Conservation (phyloP, 2,888 invertebrate genomes). For the Phyllotreta striolata region DNA sequence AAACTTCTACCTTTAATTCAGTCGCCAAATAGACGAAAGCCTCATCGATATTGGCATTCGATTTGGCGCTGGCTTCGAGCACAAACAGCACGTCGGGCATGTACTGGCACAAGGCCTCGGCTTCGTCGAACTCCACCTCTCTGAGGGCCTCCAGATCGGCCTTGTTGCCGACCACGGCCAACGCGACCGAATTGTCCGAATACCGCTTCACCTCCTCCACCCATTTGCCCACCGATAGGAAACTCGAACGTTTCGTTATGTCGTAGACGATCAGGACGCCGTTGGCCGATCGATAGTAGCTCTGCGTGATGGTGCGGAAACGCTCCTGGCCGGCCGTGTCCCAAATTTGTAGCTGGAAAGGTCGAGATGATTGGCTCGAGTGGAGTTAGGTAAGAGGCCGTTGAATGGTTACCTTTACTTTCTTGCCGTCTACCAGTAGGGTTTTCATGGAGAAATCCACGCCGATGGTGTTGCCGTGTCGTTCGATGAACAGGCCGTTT, state of each 20-base stretch:
- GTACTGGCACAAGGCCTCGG: slow-evolving; percentile 85
- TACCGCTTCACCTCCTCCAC: slow-evolving; percentile 95
- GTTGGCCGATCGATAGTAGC: slow-evolving; percentile 96
- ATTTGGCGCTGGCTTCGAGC: slow-evolving; percentile 90
- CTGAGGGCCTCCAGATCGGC: slow-evolving; percentile 83
- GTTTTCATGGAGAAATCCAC: slow-evolving; percentile 99
- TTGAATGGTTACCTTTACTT: slow-evolving; percentile 79
- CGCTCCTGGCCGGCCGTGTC: slow-evolving; percentile 97
- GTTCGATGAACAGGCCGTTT: slow-evolving; percentile 93
- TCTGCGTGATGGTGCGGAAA: slow-evolving; percentile 96
- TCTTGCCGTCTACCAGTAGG: slow-evolving; percentile 89
- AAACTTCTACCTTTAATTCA: slow-evolving; percentile 77
- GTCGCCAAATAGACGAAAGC: slow-evolving; percentile 87
- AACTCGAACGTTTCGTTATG: slow-evolving; percentile 91
- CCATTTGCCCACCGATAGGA: slow-evolving; percentile 92
- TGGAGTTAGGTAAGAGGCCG: neutral
- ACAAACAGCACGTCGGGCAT: slow-evolving; percentile 87
- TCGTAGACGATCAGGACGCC: slow-evolving; percentile 98
- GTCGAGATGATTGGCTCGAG: no score
- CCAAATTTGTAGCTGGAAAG: slow-evolving; percentile 93
- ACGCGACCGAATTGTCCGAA: slow-evolving; percentile 89
- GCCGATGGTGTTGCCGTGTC: slow-evolving; percentile 96
- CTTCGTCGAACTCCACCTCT: slow-evolving; percentile 87
- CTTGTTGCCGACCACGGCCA: slow-evolving; percentile 93
- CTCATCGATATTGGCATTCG: slow-evolving; percentile 89